These are phyloP conservation scores for Acronicta psi DNA, from an alignment of 2,888 invertebrate species.

Conservation along the genomic window DNA sequence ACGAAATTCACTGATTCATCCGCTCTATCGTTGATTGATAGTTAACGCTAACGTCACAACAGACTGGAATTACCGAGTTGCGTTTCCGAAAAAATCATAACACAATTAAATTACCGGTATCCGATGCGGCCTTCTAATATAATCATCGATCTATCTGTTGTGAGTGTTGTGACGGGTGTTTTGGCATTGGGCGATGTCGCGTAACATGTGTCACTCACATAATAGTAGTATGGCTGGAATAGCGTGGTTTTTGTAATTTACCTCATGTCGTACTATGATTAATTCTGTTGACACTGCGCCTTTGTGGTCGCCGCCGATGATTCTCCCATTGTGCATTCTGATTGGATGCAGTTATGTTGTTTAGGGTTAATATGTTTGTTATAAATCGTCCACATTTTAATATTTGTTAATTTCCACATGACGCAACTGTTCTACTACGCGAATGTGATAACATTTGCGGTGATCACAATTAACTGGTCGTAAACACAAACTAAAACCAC, in stretches of 20 bases:
- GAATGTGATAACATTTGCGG: too few relatives aligned
- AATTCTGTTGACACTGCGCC: conserved; percentile 25
- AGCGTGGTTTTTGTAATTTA: conserved; percentile 53
- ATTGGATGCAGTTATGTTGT: conserved; percentile 19
- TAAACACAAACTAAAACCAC: background rate
- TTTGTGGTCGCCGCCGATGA: conserved; percentile 44
- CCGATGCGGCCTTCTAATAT: conserved; percentile 46
- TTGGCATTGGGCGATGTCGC: conserved; percentile 43
- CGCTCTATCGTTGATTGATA: background rate
- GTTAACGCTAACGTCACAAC: conserved; percentile 17
- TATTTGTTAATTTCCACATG: conserved; percentile 6
- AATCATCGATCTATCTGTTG: conserved; percentile 23
- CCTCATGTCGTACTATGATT: conserved; percentile 35
- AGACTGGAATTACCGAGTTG: conserved; percentile 26
- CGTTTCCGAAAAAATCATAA: conserved; percentile 30
- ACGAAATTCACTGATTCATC: conserved; percentile 7
- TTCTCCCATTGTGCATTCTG: conserved; percentile 18
- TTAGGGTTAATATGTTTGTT: conserved; percentile 5
- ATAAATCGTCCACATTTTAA: background rate
- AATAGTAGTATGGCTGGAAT: conserved; percentile 28
- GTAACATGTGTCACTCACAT: conserved; percentile 37
- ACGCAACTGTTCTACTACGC: background rate
- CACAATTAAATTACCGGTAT: conserved; percentile 37
- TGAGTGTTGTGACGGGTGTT: conserved; percentile 46
- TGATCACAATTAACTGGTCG: background rate